Conservation (phyloP, 2,113 vertebrate genomes). For the Phalacrocorax carbo region DNA sequence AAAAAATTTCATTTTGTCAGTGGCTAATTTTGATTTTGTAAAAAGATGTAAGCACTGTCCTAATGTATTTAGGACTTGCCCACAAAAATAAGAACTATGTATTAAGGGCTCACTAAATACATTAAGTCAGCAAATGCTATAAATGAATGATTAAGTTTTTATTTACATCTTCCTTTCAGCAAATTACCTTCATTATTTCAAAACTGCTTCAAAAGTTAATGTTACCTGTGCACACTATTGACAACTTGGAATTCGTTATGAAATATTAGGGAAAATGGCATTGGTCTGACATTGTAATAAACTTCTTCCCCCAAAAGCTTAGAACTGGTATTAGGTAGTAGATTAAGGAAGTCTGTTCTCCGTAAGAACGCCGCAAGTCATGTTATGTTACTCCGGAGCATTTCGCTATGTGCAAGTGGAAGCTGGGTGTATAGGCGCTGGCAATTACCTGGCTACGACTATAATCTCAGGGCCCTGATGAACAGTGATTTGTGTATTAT, state of each 20-base stretch:
- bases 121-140: neutral
- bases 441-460: neutral
- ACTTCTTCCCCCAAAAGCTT: neutral
- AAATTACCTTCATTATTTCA: neutral
- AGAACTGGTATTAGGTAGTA: neutral
- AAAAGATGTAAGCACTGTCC: neutral
- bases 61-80: neutral
- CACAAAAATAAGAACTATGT: neutral
- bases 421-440: neutral
- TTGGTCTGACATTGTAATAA: neutral
- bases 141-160: neutral
- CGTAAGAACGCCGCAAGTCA: neutral
- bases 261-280: neutral
- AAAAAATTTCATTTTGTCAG: neutral
- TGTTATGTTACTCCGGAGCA: fast-evolving
- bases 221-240: neutral
- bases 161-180: neutral
- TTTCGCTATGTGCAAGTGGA: neutral
- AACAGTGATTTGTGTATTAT: neutral
- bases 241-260: neutral
- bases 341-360: neutral
- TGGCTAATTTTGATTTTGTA: neutral
- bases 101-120: neutral
- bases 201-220: neutral
- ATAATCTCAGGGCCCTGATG: neutral